phyloP scores from a whole-genome alignment of 1,140 invertebrate species.

The Lepidurus packardi region DNA sequence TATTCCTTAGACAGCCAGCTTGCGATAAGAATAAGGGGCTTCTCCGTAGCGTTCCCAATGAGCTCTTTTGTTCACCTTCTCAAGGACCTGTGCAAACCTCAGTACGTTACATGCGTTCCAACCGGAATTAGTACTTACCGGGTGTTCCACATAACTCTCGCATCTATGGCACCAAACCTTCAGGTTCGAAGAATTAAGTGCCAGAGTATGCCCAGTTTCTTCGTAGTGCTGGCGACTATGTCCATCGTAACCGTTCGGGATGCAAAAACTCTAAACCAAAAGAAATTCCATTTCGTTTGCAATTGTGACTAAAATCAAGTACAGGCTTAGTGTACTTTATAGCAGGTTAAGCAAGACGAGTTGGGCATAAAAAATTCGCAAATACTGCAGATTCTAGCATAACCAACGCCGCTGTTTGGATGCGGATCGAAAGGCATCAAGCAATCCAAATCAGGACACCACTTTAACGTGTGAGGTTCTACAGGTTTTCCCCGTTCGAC shows the following conservation, averaged over 20 bases:
- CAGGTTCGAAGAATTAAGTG: conserved; percentile 71
- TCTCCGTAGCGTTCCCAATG: conserved; percentile 66
- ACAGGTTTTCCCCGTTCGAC: neutral
- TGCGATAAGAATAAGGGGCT: conserved; percentile 48
- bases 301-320: neutral
- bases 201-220: conserved; percentile 58
- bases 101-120: neutral
- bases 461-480: conserved; percentile 46
- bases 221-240: conserved; percentile 68
- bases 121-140: conserved; percentile 44
- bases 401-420: conserved; percentile 52
- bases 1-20: neutral
- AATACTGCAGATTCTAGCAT: conserved; percentile 53
- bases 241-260: conserved; percentile 48
- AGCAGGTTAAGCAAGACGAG: conserved; percentile 77
- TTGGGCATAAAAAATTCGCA: conserved; percentile 66
- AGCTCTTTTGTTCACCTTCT: conserved; percentile 61
- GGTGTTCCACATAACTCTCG: conserved; percentile 73
- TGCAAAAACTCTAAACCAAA: neutral
- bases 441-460: conserved; percentile 66
- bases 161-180: conserved; percentile 84
- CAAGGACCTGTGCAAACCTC: conserved; percentile 48
- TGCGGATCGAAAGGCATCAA: conserved; percentile 48
- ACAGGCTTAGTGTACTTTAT: conserved; percentile 44
- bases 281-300: neutral